Conservation (phyloP, 2,888 invertebrate genomes). For the Slavum lentiscoides region DNA sequence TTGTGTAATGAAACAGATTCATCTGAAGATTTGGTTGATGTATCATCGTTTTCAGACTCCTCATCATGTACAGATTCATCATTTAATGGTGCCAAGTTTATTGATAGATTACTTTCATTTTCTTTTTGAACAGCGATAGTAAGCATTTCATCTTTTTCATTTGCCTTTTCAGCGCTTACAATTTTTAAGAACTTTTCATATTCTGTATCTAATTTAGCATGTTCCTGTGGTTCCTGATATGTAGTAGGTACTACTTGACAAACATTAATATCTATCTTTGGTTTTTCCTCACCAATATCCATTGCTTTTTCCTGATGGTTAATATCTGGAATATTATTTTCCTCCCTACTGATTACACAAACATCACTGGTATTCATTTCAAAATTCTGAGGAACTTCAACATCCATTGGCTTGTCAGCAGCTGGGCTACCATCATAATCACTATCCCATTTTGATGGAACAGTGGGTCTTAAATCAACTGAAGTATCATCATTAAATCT, state of each 20-base stretch:
- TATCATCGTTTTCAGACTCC: conserved; percentile 30
- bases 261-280: conserved; percentile 1
- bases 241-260: neutral
- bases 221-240: conserved; percentile 4
- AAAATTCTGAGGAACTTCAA: conserved; percentile 26
- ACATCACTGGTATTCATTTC: conserved; percentile 5
- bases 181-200: conserved; percentile 55
- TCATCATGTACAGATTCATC: conserved; percentile 17
- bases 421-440: conserved; percentile 55
- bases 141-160: neutral
- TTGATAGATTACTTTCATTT: neutral
- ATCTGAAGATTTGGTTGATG: conserved; percentile 17
- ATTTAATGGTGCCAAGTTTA: conserved; percentile 7
- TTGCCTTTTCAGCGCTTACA: conserved; percentile 32
- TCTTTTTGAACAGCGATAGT: neutral
- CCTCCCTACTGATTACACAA: neutral
- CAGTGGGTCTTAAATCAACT: conserved; percentile 52
- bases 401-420: conserved; percentile 7
- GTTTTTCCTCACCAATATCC: conserved; percentile 17
- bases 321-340: neutral
- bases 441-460: conserved; percentile 55
- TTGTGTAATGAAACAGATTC: conserved; percentile 15
- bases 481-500: conserved; percentile 51
- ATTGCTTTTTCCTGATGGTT: conserved; percentile 8
- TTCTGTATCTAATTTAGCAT: conserved; percentile 46